Evolutionary conservation across 1,140 invertebrate genomes (phyloP), one percentile per base, ranked within the genome.

Genomic region (Helicoverpa zea): DNA sequence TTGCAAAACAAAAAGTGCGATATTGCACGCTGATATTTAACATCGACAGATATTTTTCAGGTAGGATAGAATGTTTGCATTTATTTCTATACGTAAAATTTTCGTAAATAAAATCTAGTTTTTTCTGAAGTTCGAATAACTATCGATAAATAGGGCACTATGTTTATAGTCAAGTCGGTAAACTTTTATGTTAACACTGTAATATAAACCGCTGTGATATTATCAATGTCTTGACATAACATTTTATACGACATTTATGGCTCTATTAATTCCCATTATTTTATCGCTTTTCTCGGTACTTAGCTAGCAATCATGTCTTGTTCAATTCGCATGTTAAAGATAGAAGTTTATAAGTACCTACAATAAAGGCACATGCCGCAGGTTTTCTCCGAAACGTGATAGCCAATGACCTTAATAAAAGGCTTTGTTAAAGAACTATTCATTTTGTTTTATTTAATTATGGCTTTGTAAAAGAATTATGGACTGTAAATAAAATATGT

Each of bases 41-140:
- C 73, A 59, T 75, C 29, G 35, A 59, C 68, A 72, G 68, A 72
- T 72, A 72, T 72, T 75, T 75, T 47, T 61, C 73, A 59, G 58
- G 73, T 72, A 52, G 23, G 29, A 70, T 29, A 52, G 3, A n/a
- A 30, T 47, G 7, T 29, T 9, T 52, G 12, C 47, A 68, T 72
- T 72, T 54, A 29, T 51, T 52, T 47, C 23, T 72, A 51, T 29
- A 43, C 0, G 1, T 7, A 2, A 51, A 9, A 54, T 72, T 72
- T 72, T 29, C 14, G 35, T 1, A 72, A 54, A 72, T 72, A 54
- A 18, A 23, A 49, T 5, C 14, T 47, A 12, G 12, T 49, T 49
- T 47, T 43, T 16, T 43, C 35, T 18, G 3, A 18, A 49, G n/a
- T 47, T 47, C 7, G n/a, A 35, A 35, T 1, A 35, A 29, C 5